These are phyloP conservation scores for Osmerus mordax DNA, from an alignment of 2,113 vertebrate genomes.

Conservation along the genomic window DNA sequence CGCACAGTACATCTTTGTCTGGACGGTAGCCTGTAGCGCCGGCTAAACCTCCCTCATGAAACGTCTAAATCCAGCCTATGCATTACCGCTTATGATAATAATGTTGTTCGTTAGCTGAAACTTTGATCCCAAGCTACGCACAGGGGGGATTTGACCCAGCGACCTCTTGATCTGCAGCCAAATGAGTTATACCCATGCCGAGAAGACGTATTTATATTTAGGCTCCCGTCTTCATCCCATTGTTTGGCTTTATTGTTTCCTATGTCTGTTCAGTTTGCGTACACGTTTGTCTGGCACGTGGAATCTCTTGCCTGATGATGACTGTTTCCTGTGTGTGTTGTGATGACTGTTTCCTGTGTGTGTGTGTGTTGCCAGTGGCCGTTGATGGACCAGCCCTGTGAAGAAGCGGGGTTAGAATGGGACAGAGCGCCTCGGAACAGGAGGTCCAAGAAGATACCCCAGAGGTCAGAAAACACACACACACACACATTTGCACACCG, in stretches of 20 bases:
- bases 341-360: background rate
- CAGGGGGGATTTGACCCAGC: too few relatives aligned
- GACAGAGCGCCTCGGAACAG: slow-evolving; percentile 71
- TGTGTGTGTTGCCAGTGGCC: slow-evolving; percentile 43
- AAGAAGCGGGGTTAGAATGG: slow-evolving; percentile 72
- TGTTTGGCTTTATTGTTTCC: background rate
- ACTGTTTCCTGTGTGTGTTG: background rate
- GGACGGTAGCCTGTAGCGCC: too few relatives aligned
- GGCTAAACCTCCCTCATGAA: too few relatives aligned
- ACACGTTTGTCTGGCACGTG: background rate
- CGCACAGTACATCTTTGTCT: too few relatives aligned
- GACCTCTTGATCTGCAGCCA: too few relatives aligned
- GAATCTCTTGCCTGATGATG: background rate
- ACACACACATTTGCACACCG: background rate
- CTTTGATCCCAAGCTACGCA: background rate
- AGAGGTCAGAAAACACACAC: slow-evolving; percentile 50
- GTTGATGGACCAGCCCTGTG: slow-evolving; percentile 75
- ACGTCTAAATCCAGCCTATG: too few relatives aligned
- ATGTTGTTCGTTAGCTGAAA: too few relatives aligned
- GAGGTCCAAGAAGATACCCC: slow-evolving; percentile 57
- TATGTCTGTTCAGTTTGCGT: background rate
- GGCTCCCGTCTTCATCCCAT: too few relatives aligned
- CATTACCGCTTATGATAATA: too few relatives aligned
- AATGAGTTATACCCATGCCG: too few relatives aligned
- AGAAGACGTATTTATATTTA: too few relatives aligned